A percentile compares a stretch with the other conserved stretches of the same genome.
phyloP scores from a whole-genome alignment of 2,888 invertebrate genomes.

The Xestia ashworthii region DNA sequence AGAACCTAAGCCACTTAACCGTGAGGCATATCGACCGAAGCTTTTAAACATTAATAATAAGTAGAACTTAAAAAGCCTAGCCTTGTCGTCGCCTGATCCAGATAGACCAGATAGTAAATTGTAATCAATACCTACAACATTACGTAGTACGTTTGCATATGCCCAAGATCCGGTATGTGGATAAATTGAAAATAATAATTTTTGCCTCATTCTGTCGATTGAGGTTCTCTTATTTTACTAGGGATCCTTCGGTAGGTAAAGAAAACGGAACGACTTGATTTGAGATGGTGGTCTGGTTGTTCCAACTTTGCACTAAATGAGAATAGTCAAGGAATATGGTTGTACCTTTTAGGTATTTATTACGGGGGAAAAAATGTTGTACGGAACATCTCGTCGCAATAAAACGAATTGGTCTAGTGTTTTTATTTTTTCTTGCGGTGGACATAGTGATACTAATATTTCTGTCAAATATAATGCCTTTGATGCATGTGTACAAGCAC shows the following conservation, averaged over 20 bases:
- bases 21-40: conserved; percentile 5
- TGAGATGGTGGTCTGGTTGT: neutral
- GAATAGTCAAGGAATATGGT: neutral
- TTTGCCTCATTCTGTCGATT: conserved; percentile 26
- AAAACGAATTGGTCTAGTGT: neutral
- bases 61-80: conserved; percentile 2
- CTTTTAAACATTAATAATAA: conserved; percentile 47
- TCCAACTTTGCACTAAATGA: neutral
- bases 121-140: conserved; percentile 67
- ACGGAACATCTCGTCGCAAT: neutral
- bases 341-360: neutral
- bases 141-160: conserved; percentile 63
- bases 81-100: conserved; percentile 20
- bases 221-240: conserved; percentile 13
- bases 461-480: conserved; percentile 22
- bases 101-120: conserved; percentile 70
- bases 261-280: neutral
- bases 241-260: conserved; percentile 4
- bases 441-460: conserved; percentile 21
- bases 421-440: neutral
- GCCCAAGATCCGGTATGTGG: conserved; percentile 51
- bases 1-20: conserved; percentile 17
- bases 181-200: conserved; percentile 63
- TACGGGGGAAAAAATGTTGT: neutral
- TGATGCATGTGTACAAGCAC: conserved; percentile 10